phyloP scores from a whole-genome alignment of 2,113 vertebrate genomes.

The Phoenicopterus ruber region DNA sequence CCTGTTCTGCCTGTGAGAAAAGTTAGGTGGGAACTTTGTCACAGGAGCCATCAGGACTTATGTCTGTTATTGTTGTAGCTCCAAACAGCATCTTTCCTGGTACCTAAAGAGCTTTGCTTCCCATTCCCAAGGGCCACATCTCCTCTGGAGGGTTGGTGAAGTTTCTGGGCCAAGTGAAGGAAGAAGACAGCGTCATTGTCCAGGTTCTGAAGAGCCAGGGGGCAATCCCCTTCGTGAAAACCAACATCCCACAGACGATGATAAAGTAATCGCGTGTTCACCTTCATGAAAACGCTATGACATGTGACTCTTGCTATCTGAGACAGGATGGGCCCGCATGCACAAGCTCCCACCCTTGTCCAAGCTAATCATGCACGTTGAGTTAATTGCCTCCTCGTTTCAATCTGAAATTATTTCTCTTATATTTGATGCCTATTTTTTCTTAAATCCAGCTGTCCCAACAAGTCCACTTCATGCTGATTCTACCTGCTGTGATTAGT shows the following conservation, averaged over 20 bases:
- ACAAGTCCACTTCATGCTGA: not conserved
- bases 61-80: not conserved
- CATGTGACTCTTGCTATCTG: not conserved
- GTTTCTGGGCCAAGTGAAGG: constrained; percentile 68
- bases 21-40: not conserved
- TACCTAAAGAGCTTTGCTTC: not conserved
- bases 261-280: constrained; percentile 70
- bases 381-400: not conserved
- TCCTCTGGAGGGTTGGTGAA: constrained; percentile 76
- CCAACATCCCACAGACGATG: constrained; percentile 84
- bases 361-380: not conserved
- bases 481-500: not conserved
- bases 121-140: constrained; percentile 74
- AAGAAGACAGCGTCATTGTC: constrained; percentile 80
- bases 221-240: constrained; percentile 89
- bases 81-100: not conserved
- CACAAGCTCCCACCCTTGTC: not conserved
- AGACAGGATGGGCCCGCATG: too few relatives aligned
- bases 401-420: not conserved
- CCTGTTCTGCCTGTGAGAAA: not conserved
- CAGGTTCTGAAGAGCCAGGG: constrained; percentile 88
- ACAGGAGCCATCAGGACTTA: not conserved
- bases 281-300: not conserved
- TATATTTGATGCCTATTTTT: not conserved
- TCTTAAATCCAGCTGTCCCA: not conserved